Evolutionary conservation across 2,797 vertebrate species (phyloP), one percentile per base, ranked within the genome.

Genomic region (Molossus alvarezi): DNA sequence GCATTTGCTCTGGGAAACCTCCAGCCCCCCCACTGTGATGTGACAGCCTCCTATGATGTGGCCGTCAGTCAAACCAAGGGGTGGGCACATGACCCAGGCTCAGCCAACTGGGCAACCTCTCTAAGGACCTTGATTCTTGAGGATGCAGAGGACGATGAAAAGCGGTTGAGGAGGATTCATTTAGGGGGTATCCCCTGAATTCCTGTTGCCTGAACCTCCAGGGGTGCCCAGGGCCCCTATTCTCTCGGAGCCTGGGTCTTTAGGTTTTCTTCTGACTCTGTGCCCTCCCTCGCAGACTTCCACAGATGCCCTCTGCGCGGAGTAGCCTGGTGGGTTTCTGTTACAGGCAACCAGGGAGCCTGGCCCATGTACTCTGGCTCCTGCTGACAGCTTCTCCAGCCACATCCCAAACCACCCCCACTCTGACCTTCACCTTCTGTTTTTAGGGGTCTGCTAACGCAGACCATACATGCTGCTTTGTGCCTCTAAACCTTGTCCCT

Each of bases 381-480:
- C 33, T 17, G 57, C 53, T 12, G 13, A 15, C 25, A 53, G n/a
- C 21, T 48, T 33, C 18, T 1, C 20, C n/a, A 9, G 21, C 37
- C 60, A 1, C 1, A 4, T 6, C 73, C 27, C 2, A 2, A 18
- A 6, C 41, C n/a, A 2, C 6, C 4, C 45, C 10, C 2, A 3
- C 9, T 1, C 21, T 11, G 45, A 23, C 15, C 45, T 83, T 62
- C 33, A 10, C 45, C 90, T 77, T 57, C 51, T 60, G 51, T 60
- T 33, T 60, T 37, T 9, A 33, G 45, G 87, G 25, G 5, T 51
- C 62, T 11, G 25, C 18, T 41, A 13, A 2, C n/a, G 6, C 65
- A n/a, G 65, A 9, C 18, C 51, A 1, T 9, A 27, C 23, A 18
- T 2, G 29, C 65, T 25, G 1, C 27, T 18, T 1, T 0, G 27